These are phyloP conservation scores for Chaetodon auriga DNA, from an alignment of 2,113 vertebrate species.

Conservation along the genomic window DNA sequence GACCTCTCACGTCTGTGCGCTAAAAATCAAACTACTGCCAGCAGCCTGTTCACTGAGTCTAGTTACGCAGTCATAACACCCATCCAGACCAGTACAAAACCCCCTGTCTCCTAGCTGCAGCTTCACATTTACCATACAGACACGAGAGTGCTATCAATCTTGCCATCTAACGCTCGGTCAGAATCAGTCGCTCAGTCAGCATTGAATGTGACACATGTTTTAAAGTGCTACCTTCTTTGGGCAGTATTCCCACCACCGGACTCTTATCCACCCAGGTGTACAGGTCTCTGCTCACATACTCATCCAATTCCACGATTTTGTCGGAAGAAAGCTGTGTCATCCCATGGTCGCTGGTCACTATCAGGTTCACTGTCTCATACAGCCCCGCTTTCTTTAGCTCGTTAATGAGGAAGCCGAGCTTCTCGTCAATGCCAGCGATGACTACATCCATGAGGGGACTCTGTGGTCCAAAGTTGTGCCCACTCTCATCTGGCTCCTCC, in stretches of 20 bases:
- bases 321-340: conserved; percentile 90
- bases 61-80: no score
- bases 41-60: background rate
- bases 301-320: conserved; percentile 90
- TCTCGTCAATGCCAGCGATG: conserved; percentile 88
- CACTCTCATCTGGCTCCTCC: conserved; percentile 92
- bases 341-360: conserved; percentile 94
- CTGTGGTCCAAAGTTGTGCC: conserved; percentile 89
- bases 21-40: no score
- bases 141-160: no score
- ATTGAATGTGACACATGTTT: background rate
- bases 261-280: conserved; percentile 90
- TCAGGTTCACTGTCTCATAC: conserved; percentile 87
- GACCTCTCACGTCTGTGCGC: no score
- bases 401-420: conserved; percentile 89
- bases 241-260: conserved; percentile 90
- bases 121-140: no score
- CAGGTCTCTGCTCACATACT: conserved; percentile 86
- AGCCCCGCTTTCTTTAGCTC: conserved; percentile 86
- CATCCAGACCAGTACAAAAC: background rate
- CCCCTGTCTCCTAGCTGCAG: background rate
- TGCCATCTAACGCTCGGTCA: background rate
- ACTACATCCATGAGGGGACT: conserved; percentile 85
- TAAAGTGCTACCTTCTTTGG: conserved; percentile 87
- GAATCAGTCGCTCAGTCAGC: no score